phyloP scores from a whole-genome alignment of 2,888 invertebrate genomes.

The Sarcophaga carnaria region DNA sequence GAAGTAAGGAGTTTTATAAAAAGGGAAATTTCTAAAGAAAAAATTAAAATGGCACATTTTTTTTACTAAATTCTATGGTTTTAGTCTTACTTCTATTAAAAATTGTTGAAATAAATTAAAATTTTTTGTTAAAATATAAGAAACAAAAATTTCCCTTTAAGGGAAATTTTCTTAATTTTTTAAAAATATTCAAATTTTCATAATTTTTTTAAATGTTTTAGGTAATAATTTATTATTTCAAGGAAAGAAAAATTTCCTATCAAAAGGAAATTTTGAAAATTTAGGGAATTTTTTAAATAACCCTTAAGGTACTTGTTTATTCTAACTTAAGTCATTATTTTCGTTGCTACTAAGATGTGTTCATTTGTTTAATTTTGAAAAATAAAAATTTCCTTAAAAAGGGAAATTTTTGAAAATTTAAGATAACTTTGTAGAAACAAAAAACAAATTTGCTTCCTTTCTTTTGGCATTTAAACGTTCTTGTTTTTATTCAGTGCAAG shows the following conservation, averaged over 20 bases:
- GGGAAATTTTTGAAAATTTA: not conserved
- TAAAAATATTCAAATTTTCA: too few relatives aligned
- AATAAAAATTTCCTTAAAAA: not conserved
- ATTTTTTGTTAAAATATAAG: not conserved
- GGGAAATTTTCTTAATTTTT: not conserved
- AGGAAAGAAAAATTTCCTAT: not conserved
- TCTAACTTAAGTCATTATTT: not conserved
- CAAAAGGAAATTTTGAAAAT: not conserved
- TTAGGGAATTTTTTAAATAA: not conserved
- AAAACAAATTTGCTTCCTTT: not conserved
- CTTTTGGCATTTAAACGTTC: not conserved
- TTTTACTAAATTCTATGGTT: too few relatives aligned
- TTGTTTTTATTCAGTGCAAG: not conserved
- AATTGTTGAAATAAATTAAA: too few relatives aligned
- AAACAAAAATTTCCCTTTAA: constrained; percentile 14
- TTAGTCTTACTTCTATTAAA: too few relatives aligned
- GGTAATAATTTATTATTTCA: not conserved
- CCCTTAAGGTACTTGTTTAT: not conserved
- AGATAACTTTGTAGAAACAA: not conserved
- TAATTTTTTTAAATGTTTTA: not conserved
- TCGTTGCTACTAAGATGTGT: not conserved
- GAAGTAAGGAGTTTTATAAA: too few relatives aligned
- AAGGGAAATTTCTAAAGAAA: too few relatives aligned
- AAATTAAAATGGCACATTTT: too few relatives aligned
- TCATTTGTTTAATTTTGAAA: not conserved